These are phyloP conservation scores for Popillia japonica DNA, from an alignment of 1,140 invertebrate genomes.

Conservation along the genomic window DNA sequence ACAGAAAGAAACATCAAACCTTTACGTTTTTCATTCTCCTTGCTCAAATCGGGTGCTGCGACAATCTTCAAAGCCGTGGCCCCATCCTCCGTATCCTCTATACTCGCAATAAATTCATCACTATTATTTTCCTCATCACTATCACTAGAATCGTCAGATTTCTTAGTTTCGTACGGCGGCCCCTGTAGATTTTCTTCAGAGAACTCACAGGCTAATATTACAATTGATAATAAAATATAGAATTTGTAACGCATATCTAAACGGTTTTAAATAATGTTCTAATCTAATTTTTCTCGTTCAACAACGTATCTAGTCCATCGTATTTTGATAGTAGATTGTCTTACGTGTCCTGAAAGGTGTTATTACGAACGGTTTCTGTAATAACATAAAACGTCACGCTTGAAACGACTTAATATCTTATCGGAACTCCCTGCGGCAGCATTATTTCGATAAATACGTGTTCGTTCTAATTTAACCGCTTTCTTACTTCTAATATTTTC, in stretches of 20 bases:
- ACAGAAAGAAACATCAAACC: too few species aligned
- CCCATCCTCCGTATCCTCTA: constrained; percentile 48
- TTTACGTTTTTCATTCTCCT: constrained; percentile 45
- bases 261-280: constrained; percentile 9
- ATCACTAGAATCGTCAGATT: constrained; percentile 42
- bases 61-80: constrained; percentile 56
- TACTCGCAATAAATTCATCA: constrained; percentile 47
- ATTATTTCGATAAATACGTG: not conserved
- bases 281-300: constrained; percentile 31
- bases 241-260: constrained; percentile 43
- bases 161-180: constrained; percentile 45
- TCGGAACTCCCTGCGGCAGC: not conserved
- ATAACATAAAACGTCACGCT: constrained; percentile 28
- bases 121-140: constrained; percentile 39
- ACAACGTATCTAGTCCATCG: constrained; percentile 15
- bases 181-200: constrained; percentile 50
- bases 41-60: constrained; percentile 56
- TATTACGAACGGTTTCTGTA: constrained; percentile 19
- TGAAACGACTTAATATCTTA: constrained; percentile 17
- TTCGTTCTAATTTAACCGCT: too few species aligned
- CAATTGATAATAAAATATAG: constrained; percentile 36
- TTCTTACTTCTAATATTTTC: too few species aligned
- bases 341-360: constrained; percentile 6
- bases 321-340: not conserved
- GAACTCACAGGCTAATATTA: constrained; percentile 53